A percentile compares a stretch with the other conserved stretches of the same genome.
phyloP scores from a whole-genome alignment of 2,888 invertebrate genomes.

The Dolichopus griseipennis region DNA sequence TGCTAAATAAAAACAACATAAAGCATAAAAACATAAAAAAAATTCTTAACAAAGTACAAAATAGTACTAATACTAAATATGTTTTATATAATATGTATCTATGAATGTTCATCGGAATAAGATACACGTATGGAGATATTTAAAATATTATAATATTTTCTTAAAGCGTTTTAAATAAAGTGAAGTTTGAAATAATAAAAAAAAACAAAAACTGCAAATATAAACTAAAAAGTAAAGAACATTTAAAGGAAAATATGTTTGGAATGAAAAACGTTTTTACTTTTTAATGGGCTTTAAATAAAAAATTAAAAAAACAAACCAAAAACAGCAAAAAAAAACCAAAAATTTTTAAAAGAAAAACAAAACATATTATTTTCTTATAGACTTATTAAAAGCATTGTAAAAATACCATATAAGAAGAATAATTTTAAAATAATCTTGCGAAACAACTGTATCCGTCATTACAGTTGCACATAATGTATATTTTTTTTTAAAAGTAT shows the following conservation, averaged over 20 bases:
- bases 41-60: too few relatives aligned
- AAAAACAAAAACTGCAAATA: background rate
- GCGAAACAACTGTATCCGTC: background rate
- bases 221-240: background rate
- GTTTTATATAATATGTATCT: background rate
- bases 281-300: background rate
- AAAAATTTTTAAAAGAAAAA: background rate
- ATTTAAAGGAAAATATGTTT: background rate
- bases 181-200: too few relatives aligned
- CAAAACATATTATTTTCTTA: background rate
- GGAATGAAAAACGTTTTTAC: slow-evolving; percentile 4
- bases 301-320: background rate
- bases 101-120: background rate
- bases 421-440: background rate
- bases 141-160: background rate
- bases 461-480: too few relatives aligned
- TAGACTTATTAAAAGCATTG: background rate
- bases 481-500: too few relatives aligned
- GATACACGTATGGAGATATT: background rate
- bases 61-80: too few relatives aligned
- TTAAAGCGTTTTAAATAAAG: too few relatives aligned
- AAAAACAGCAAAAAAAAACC: background rate
- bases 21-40: too few relatives aligned
- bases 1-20: too few relatives aligned
- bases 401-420: background rate